phyloP scores from a whole-genome alignment of 2,113 vertebrate genomes.

The Anolis sagrei region DNA sequence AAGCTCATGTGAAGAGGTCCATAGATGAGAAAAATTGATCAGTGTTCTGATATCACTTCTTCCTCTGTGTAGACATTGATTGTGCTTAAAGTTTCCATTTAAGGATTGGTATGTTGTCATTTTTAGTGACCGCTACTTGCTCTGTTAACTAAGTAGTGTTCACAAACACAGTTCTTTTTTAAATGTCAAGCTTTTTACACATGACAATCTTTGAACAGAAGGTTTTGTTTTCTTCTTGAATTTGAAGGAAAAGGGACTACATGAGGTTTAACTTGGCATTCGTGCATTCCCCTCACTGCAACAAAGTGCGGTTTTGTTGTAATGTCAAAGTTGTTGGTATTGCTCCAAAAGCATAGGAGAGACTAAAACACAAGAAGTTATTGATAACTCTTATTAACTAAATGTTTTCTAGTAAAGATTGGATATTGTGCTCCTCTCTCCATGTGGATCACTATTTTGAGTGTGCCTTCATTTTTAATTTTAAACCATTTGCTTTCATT shows the following conservation, averaged over 20 bases:
- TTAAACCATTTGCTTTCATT: background rate
- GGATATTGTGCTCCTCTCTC: background rate
- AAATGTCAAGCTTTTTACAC: background rate
- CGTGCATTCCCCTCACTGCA: background rate
- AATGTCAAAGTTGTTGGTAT: background rate
- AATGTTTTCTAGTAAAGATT: background rate
- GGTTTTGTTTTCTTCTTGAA: background rate
- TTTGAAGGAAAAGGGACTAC: background rate
- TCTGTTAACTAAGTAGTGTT: background rate
- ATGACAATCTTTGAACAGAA: background rate
- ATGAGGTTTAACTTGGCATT: background rate
- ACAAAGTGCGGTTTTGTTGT: background rate
- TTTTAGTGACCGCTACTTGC: background rate
- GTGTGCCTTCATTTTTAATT: background rate
- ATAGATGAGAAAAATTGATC: too few species aligned
- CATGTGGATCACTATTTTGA: background rate
- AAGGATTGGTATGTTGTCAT: too few species aligned
- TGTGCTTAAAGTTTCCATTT: background rate
- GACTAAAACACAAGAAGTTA: background rate
- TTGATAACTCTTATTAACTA: background rate
- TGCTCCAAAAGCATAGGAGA: background rate
- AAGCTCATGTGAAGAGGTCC: too few species aligned
- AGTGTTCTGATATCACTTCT: background rate
- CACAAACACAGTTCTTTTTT: background rate
- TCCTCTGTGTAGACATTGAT: background rate